Evolutionary conservation across 2,888 invertebrate species (phyloP).

Genomic region (Metopia argyrocephala): DNA sequence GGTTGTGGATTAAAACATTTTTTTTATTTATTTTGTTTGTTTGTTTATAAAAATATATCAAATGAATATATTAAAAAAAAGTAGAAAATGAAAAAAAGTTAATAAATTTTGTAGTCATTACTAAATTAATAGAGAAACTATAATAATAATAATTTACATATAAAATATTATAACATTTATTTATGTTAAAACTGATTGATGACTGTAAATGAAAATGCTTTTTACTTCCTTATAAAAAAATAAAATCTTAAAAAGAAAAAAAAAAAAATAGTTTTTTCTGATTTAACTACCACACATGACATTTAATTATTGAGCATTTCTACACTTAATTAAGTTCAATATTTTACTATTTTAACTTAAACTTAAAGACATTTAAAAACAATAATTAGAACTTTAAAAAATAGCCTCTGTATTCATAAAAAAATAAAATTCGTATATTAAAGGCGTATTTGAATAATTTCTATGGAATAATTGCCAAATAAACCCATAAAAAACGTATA

Average conservation of each 20-base stretch:
- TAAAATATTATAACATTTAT: background rate
- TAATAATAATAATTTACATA: no score
- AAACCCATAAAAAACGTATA: no score
- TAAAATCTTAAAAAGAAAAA: background rate
- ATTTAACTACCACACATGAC: slow-evolving; percentile 5
- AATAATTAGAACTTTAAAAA: background rate
- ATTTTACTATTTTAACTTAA: slow-evolving; percentile 21
- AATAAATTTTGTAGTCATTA: slow-evolving; percentile 50
- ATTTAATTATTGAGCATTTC: background rate
- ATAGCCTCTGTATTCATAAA: background rate
- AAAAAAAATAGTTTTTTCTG: background rate
- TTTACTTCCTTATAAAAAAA: background rate
- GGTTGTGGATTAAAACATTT: slow-evolving; percentile 46
- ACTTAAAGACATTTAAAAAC: slow-evolving; percentile 30
- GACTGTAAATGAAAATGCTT: background rate
- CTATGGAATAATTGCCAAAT: no score
- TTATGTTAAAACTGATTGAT: background rate
- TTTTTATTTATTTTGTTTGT: slow-evolving; percentile 20
- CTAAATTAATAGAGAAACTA: slow-evolving; percentile 25
- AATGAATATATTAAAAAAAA: slow-evolving; percentile 48
- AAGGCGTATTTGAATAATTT: no score
- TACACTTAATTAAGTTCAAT: slow-evolving; percentile 33
- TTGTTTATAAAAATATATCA: slow-evolving; percentile 33
- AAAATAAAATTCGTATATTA: background rate
- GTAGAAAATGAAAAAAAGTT: slow-evolving; percentile 35